Evolutionary conservation across 2,113 vertebrate genomes (phyloP), one percentile per base, ranked within the genome.

Genomic region (Sylvilagus bachmani): DNA sequence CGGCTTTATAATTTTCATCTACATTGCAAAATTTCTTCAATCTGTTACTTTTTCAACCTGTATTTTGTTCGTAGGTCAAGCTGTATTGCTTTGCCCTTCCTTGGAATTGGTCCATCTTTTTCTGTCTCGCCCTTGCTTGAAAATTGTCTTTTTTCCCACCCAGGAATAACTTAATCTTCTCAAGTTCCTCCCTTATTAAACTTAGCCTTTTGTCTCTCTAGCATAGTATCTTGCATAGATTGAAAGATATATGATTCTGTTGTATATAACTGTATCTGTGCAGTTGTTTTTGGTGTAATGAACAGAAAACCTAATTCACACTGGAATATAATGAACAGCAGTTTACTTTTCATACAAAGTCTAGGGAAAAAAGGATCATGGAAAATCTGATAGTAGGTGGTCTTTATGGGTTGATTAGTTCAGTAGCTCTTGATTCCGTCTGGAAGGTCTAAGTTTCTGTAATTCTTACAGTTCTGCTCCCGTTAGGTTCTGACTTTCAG

Each of bases 261-360:
- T 82, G 22, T 10, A 51, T 55, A 14, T 93, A 4, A 29, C 10
- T 17, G 1, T 89, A 51, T 38, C 58, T 69, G 6, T 74, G 86
- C n/a, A 24, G 17, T 89, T 95, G 51, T 77, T 96, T 93, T 82
- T 84, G 19, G 8, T 90, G 4, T 86, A 89, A 91, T 5, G 49
- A 86, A 66, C 12, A 90, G 36, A 91, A 91, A 89, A 62, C 29
- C 9, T 24, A 81, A 6, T 83, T 94, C n/a, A 21, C 44, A 58
- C 12, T 62, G 55, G 7, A 10, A 24, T 25, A 27, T 11, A 77
- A 3, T 58, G 33, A 81, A 8, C 2, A 58, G 49, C 2, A 81
- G 10, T n/a, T 29, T 75, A 55, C 22, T 33, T 51, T 64, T 86
- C 19, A 67, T 77, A 66, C 83, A 53, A 93, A 55, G 6, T 70